These are phyloP conservation scores for Synanthedon myopaeformis DNA, from an alignment of 2,888 invertebrate genomes.

Conservation along the genomic window DNA sequence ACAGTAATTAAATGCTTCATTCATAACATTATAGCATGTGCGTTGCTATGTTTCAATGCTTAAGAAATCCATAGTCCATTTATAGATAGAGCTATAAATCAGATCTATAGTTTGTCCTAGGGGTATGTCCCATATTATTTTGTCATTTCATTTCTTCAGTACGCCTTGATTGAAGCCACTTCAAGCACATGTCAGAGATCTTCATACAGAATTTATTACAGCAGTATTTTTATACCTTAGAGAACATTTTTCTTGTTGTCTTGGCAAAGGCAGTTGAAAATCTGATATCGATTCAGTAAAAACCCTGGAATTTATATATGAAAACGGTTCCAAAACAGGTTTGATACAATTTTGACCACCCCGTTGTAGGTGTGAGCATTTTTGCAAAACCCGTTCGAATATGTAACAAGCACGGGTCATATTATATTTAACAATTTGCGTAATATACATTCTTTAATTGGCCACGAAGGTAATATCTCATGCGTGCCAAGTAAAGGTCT, in stretches of 20 bases:
- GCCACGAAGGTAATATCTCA: background rate
- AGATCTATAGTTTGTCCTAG: no score
- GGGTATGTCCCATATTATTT: no score
- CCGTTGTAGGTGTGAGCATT: conserved; percentile 14
- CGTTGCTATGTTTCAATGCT: no score
- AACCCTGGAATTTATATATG: conserved; percentile 34
- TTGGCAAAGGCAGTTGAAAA: conserved; percentile 20
- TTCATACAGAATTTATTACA: background rate
- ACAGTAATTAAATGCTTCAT: no score
- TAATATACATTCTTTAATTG: background rate
- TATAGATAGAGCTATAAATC: no score
- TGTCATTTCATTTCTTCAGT: no score
- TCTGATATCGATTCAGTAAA: conserved; percentile 20
- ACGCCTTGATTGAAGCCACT: no score
- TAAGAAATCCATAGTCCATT: no score
- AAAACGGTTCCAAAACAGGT: conserved; percentile 29
- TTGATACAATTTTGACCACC: conserved; percentile 17
- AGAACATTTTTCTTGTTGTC: conserved; percentile 24
- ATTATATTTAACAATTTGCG: conserved; percentile 1
- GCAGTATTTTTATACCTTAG: conserved; percentile 2
- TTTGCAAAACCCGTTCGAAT: conserved; percentile 22
- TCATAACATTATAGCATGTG: no score
- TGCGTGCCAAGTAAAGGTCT: background rate
- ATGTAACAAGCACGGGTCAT: conserved; percentile 13
- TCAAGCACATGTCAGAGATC: no score